phyloP scores from a whole-genome alignment of 2,797 vertebrate genomes.

The Poecilia picta region DNA sequence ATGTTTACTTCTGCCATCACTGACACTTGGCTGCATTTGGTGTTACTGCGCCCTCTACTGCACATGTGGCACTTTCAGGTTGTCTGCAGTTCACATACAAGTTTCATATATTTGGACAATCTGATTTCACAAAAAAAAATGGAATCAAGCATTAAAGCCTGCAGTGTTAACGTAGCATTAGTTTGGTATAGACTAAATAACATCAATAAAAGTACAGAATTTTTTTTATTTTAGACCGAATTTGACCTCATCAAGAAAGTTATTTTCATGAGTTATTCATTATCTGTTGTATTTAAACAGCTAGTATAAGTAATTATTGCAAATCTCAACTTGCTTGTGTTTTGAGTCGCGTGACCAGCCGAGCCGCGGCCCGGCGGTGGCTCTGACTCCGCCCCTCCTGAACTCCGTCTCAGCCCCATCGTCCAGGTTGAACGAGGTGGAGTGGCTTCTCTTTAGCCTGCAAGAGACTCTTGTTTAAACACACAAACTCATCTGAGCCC shows the following conservation, averaged over 20 bases:
- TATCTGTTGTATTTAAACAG: too few species aligned
- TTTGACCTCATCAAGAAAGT: background rate
- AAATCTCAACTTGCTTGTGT: slow-evolving; percentile 74
- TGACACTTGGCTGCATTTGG: too few species aligned
- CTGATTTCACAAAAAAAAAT: too few species aligned
- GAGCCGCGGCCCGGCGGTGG: slow-evolving; percentile 91
- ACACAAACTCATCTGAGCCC: background rate
- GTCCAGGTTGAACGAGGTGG: slow-evolving; percentile 90
- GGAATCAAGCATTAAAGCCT: too few species aligned
- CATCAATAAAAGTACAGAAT: too few species aligned
- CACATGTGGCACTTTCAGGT: too few species aligned
- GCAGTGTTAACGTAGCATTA: too few species aligned
- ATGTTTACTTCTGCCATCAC: too few species aligned
- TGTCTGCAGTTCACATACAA: too few species aligned
- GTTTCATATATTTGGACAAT: too few species aligned
- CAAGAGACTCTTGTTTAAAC: background rate
- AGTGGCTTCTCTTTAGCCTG: slow-evolving; percentile 94
- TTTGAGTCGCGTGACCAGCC: slow-evolving; percentile 93
- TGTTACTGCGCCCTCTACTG: too few species aligned
- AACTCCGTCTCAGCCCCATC: slow-evolving; percentile 89
- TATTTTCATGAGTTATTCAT: background rate
- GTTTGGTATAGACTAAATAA: too few species aligned
- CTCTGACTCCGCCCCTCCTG: slow-evolving; percentile 92
- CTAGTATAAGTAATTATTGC: background rate
- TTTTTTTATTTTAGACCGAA: background rate